Evolutionary conservation across 1,140 invertebrate genomes (phyloP).

Genomic region (Megalonaias nervosa): DNA sequence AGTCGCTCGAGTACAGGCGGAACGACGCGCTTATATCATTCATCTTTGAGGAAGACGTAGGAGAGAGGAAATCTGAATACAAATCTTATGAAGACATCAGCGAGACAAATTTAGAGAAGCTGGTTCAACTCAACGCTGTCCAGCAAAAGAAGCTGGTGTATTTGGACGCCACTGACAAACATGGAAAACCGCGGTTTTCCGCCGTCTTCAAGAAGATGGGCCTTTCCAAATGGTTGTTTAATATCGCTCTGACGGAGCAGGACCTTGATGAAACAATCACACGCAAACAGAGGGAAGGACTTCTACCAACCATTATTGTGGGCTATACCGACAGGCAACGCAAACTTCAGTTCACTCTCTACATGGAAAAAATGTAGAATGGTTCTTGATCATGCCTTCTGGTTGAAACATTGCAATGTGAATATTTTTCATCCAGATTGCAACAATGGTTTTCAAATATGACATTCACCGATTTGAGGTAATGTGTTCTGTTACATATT

Average conservation of each 20-base stretch:
- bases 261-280: conserved; percentile 35
- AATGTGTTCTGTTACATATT: no score
- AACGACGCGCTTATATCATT: conserved; percentile 57
- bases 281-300: conserved; percentile 38
- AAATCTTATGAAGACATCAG: conserved; percentile 54
- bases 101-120: conserved; percentile 37
- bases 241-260: conserved; percentile 31
- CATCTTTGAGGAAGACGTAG: conserved; percentile 54
- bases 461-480: no score
- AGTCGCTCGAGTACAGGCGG: conserved; percentile 53
- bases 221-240: conserved; percentile 47
- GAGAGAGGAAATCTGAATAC: conserved; percentile 42
- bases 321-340: conserved; percentile 44
- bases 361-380: conserved; percentile 39
- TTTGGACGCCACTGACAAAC: conserved; percentile 55
- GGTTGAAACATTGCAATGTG: no score
- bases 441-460: no score
- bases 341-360: conserved; percentile 42
- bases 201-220: conserved; percentile 57
- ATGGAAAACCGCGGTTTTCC: conserved; percentile 57
- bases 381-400: no score
- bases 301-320: conserved; percentile 46
- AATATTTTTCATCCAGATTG: no score
- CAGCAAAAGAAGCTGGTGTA: conserved; percentile 48
- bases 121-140: conserved; percentile 34